Evolutionary conservation across 2,797 vertebrate species (phyloP), one percentile per base, ranked within the genome.

Genomic region (Malacoctenus gilli): DNA sequence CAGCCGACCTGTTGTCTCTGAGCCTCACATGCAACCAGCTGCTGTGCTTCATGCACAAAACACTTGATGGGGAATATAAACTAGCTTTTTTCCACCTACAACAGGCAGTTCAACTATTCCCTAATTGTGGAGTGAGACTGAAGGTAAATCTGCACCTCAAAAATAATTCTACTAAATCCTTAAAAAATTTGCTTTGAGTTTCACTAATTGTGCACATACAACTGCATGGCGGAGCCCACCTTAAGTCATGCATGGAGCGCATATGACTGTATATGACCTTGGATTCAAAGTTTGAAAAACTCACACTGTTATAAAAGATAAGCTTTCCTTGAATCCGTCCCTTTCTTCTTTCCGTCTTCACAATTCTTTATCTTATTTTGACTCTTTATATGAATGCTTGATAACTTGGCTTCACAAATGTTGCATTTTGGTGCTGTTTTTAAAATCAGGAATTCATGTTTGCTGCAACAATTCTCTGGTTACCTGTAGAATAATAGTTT

Each of bases 51-150:
- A 4, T 50, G 4, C 23, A 15, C 38, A 37, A 44, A 2, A 1
- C 58, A 2, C 0, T 46, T 0, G 7, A 22, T 34, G 56, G 7
- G 14, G 25, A 71, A 62, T 60, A 57, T 72, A 74, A 81, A 72
- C 5, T 55, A 7, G n/a, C 61, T 59, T 85, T 82, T 77, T 89
- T 75, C 65, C 47, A 76, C 59, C 59, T 40, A 61, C 68, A 72
- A 76, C 86, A 87, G 89, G 79, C 75, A 75, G 59, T 83, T 92
- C 82, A 79, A 62, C 69, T 89, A 90, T 82, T 88, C 87, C 51
- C 72, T 79, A 72, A 85, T 91, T 69, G 30, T 54, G 73, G 91
- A 92, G 21, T 93, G 92, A 84, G 59, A 48, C 56, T 52, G 21
- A 80, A 93, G 91, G 92, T 93, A 92, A 91, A 80, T 40, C 20